Conservation (phyloP, 37 sponge, comb jelly and placozoan species). For the Spongilla lacustris region DNA sequence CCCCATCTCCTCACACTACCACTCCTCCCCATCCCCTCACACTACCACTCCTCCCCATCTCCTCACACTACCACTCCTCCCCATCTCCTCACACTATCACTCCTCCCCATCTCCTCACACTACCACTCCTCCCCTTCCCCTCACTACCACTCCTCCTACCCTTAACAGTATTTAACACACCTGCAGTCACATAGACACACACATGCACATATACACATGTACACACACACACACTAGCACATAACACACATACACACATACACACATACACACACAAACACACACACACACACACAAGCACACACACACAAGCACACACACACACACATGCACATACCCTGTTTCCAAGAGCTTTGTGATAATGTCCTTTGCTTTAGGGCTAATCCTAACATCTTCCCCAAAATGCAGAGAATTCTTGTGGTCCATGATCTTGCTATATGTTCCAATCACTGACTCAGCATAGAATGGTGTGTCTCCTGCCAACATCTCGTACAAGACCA, state of each 20-base stretch:
- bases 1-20: too few relatives aligned
- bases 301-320: slow-evolving; percentile 8
- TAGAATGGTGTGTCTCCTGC: slow-evolving; percentile 96
- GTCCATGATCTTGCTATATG: slow-evolving; percentile 97
- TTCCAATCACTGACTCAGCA: slow-evolving; percentile 92
- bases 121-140: too few relatives aligned
- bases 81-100: too few relatives aligned
- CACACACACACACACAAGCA: slow-evolving; percentile 5
- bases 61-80: too few relatives aligned
- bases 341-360: slow-evolving; percentile 74
- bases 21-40: too few relatives aligned
- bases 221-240: too few relatives aligned
- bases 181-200: background rate
- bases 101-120: too few relatives aligned
- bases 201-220: too few relatives aligned
- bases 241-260: slow-evolving; percentile 25
- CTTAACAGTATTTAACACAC: too few relatives aligned
- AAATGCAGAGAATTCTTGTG: slow-evolving; percentile 82
- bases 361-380: slow-evolving; percentile 70
- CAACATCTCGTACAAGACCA: slow-evolving; percentile 95
- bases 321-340: slow-evolving; percentile 20
- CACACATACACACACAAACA: background rate
- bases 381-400: slow-evolving; percentile 69
- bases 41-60: too few relatives aligned
- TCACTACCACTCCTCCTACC: too few relatives aligned